Percentiles rank a stretch among this genome's conserved stretches.
Conservation (phyloP, 2,113 vertebrate species). For the Piaya cayana region DNA sequence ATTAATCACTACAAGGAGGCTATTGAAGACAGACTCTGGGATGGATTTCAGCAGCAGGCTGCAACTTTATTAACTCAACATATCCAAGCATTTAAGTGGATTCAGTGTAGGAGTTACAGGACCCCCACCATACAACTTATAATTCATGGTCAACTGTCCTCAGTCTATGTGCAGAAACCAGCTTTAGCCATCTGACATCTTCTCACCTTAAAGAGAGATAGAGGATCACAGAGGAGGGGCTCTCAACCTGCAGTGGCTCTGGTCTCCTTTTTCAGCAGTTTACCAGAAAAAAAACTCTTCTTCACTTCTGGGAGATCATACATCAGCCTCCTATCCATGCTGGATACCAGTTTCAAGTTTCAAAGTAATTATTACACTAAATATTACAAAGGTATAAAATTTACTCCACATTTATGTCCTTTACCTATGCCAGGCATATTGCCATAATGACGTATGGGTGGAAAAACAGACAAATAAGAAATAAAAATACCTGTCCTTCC, state of each 20-base stretch:
- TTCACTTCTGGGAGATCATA: background rate
- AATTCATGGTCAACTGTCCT: background rate
- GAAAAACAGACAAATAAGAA: background rate
- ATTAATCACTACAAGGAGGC: constrained; percentile 59
- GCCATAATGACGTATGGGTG: background rate
- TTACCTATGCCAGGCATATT: background rate
- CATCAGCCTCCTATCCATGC: background rate
- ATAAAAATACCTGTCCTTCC: background rate
- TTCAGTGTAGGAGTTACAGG: constrained; percentile 17
- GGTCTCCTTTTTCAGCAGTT: background rate
- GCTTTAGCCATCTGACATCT: background rate
- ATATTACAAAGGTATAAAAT: background rate
- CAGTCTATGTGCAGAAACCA: background rate
- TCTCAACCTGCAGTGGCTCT: background rate
- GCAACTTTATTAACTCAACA: constrained; percentile 60
- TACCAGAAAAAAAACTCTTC: background rate
- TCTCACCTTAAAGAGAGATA: background rate
- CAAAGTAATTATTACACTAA: background rate
- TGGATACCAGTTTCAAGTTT: background rate
- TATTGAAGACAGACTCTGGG: constrained; percentile 58
- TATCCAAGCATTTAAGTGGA: constrained; percentile 43
- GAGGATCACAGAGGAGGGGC: rapidly evolving
- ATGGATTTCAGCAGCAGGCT: constrained; percentile 54
- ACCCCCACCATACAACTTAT: background rate
- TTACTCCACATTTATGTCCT: background rate